A percentile compares a stretch with the other conserved stretches of the same genome.
These are phyloP conservation scores for Zootoca vivipara DNA, from an alignment of 2,113 vertebrate genomes.

Conservation along the genomic window DNA sequence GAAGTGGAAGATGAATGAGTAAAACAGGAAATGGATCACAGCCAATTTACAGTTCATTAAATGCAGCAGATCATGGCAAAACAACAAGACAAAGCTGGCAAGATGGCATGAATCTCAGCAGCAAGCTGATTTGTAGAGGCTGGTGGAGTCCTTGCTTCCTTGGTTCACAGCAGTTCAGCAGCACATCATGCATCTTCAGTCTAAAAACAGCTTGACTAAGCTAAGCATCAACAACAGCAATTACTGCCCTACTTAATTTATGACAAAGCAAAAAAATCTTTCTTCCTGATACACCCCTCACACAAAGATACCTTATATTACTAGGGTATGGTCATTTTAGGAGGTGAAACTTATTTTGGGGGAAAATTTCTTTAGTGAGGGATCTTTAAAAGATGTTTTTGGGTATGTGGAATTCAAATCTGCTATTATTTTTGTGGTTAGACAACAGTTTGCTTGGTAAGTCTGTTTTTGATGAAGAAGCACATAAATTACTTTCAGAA, in stretches of 20 bases:
- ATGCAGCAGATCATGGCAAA: constrained; percentile 47
- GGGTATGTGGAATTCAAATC: too few species aligned
- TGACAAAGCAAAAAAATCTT: background rate
- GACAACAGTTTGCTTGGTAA: too few species aligned
- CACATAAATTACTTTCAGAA: too few species aligned
- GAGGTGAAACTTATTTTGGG: too few species aligned
- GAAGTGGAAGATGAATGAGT: constrained; percentile 55
- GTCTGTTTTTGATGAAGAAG: too few species aligned
- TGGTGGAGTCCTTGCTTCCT: constrained; percentile 40
- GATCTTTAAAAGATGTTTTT: too few species aligned
- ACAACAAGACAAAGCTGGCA: constrained; percentile 62
- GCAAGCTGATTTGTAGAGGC: constrained; percentile 54
- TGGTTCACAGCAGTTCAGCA: background rate
- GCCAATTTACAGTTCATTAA: constrained; percentile 63
- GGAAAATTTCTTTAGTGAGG: too few species aligned
- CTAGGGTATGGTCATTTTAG: background rate
- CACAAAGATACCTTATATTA: background rate
- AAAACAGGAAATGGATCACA: constrained; percentile 52
- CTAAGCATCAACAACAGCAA: background rate
- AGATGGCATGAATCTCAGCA: constrained; percentile 50
- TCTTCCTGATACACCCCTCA: background rate
- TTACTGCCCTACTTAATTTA: background rate
- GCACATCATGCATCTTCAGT: background rate
- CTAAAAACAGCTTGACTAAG: background rate
- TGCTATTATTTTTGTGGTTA: too few species aligned